phyloP scores from a whole-genome alignment of 2,888 invertebrate species.

The Arge pagana region DNA sequence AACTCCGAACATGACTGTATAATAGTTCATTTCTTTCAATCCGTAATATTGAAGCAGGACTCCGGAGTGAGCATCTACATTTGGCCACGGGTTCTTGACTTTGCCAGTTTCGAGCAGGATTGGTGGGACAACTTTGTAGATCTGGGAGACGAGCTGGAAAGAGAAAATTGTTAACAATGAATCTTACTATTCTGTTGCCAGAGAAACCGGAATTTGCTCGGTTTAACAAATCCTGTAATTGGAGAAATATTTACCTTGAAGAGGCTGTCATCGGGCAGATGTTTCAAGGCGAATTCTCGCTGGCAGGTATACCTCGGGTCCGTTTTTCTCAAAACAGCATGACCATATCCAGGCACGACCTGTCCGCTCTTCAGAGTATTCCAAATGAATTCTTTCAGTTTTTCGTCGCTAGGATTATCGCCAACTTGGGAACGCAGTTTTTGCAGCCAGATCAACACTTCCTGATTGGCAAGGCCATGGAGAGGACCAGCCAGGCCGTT shows the following conservation, averaged over 20 bases:
- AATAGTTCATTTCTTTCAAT: constrained; percentile 88
- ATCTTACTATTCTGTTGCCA: not conserved
- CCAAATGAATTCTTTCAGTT: constrained; percentile 96
- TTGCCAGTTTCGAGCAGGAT: constrained; percentile 92
- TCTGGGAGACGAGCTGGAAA: constrained; percentile 77
- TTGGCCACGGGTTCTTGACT: constrained; percentile 98
- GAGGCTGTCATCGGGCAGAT: constrained; percentile 87
- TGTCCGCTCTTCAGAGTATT: constrained; percentile 94
- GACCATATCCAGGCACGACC: constrained; percentile 97
- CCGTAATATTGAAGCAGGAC: constrained; percentile 75
- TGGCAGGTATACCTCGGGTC: constrained; percentile 93
- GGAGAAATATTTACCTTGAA: constrained; percentile 69
- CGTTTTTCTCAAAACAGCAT: constrained; percentile 94
- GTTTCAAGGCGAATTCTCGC: constrained; percentile 91
- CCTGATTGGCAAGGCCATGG: constrained; percentile 95
- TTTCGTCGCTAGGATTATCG: constrained; percentile 83
- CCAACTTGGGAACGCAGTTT: constrained; percentile 87
- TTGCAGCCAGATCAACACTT: constrained; percentile 88
- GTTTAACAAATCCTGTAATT: not conserved
- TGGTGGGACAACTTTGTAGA: constrained; percentile 92
- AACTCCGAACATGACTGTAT: constrained; percentile 89
- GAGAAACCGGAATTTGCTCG: not conserved
- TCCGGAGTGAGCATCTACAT: constrained; percentile 97
- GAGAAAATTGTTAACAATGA: constrained; percentile 22
- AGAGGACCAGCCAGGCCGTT: constrained; percentile 94